Evolutionary conservation across 2,888 invertebrate genomes (phyloP).

Genomic region (Hoplodrina ambigua): DNA sequence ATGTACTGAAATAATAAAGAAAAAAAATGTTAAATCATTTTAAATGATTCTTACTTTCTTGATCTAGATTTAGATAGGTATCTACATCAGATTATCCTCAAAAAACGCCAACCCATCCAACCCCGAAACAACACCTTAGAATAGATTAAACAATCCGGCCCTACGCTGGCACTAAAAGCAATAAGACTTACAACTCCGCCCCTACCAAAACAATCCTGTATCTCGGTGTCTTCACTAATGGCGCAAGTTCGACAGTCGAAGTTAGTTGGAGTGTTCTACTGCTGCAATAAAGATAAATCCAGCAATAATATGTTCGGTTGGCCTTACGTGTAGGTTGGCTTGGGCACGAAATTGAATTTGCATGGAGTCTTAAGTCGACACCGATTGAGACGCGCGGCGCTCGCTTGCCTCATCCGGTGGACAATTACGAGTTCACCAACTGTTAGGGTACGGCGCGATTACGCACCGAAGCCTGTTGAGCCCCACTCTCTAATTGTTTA

Average conservation of each 20-base stretch:
- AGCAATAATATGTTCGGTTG: constrained; percentile 90
- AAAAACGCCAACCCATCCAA: constrained; percentile 65
- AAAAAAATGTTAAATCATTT: too few relatives aligned
- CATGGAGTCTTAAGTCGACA: constrained; percentile 89
- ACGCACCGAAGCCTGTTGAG: constrained; percentile 76
- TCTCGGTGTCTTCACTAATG: constrained; percentile 90
- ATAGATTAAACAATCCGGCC: constrained; percentile 89
- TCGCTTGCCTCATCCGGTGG: constrained; percentile 79
- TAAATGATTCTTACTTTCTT: neutral
- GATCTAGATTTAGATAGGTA: constrained; percentile 2
- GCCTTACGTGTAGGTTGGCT: constrained; percentile 88
- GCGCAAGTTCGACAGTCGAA: constrained; percentile 90
- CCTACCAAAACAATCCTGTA: constrained; percentile 90
- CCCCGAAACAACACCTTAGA: constrained; percentile 82
- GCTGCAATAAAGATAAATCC: constrained; percentile 91
- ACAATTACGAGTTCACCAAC: constrained; percentile 84
- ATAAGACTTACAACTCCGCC: constrained; percentile 90
- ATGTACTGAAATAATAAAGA: neutral
- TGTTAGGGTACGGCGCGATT: constrained; percentile 77
- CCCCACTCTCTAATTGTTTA: constrained; percentile 68
- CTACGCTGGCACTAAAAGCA: constrained; percentile 87
- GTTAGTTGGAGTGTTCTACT: constrained; percentile 90
- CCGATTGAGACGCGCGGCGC: constrained; percentile 82
- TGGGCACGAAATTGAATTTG: constrained; percentile 90
- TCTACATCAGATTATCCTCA: constrained; percentile 26